Evolutionary conservation across 2,113 vertebrate species (phyloP), one percentile per base, ranked within the genome.

Genomic region (Merops nubicus): DNA sequence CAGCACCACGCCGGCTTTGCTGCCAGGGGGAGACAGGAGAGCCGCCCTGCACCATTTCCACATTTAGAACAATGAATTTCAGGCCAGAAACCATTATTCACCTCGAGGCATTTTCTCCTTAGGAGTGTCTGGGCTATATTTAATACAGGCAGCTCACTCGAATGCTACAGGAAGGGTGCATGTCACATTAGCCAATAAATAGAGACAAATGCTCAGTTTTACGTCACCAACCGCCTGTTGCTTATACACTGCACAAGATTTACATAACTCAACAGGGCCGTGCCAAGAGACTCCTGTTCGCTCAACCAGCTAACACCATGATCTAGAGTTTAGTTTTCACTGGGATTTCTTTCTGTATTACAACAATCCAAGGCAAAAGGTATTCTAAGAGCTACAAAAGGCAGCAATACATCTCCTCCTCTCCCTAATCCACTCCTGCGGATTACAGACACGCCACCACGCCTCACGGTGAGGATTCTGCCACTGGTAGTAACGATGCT

Each of bases 121-220:
- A 93, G 95, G 94, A 93, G 97, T 80, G 83, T 87, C 62, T 88
- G 85, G 91, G 90, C 89, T 98, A 95, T 98, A 79, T 96, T 97
- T 98, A 98, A 96, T 97, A 77, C 93, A 89, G 43, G 19, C 89
- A 93, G 96, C 77, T 97, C 65, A 91, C 92, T 84, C 83, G 76
- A 96, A 89, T 36, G 68, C 92, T 92, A 56, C 60, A 91, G 93
- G 96, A 95, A 83, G 88, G 93, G 63, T 78, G 81, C 81, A 36
- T 87, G 84, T 93, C 90, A 84, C 78, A 88, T 94, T 51, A 96
- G 90, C 94, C 92, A 98, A 84, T 96, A 95, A 93, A 95, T 50
- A 83, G 85, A 96, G 92, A 95, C 93, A 94, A 97, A 95, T 85
- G 88, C 94, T 96, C 81, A 8, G 91, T 89, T 96, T 96, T 95